Conservation (phyloP, 2,888 invertebrate genomes). For the Acrobasis suavella region DNA sequence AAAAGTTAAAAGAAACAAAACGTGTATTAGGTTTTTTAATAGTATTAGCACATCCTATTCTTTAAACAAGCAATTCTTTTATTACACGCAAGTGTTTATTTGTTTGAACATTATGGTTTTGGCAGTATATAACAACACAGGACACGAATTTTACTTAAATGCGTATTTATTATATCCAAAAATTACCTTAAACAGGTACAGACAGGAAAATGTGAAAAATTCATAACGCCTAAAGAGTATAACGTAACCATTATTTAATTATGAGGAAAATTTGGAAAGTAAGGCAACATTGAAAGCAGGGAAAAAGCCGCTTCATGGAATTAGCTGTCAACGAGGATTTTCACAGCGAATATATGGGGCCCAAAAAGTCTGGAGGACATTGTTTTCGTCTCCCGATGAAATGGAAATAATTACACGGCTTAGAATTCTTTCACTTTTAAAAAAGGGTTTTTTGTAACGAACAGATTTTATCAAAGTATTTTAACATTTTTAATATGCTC, state of each 20-base stretch:
- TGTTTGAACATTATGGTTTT: no score
- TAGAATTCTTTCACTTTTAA: not conserved
- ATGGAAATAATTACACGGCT: not conserved
- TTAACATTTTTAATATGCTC: no score
- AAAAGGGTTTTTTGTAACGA: not conserved
- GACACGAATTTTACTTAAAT: no score
- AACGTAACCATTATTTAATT: constrained; percentile 6
- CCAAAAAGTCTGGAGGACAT: constrained; percentile 1
- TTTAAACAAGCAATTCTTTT: no score
- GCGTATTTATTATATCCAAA: not conserved
- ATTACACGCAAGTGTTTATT: no score
- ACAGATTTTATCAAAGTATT: no score
- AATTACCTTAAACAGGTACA: not conserved
- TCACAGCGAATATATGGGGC: constrained; percentile 1
- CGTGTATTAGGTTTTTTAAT: no score
- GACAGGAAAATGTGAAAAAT: constrained; percentile 2
- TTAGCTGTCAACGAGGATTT: constrained; percentile 22
- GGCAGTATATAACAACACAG: no score
- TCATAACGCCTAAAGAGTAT: not conserved
- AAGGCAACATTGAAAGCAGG: not conserved
- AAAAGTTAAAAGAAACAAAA: no score
- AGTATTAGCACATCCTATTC: no score
- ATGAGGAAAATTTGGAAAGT: constrained; percentile 10
- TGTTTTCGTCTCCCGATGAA: not conserved
- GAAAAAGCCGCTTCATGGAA: constrained; percentile 8